Conservation (phyloP, 2,888 invertebrate genomes). For the Yponomeuta sedellus region DNA sequence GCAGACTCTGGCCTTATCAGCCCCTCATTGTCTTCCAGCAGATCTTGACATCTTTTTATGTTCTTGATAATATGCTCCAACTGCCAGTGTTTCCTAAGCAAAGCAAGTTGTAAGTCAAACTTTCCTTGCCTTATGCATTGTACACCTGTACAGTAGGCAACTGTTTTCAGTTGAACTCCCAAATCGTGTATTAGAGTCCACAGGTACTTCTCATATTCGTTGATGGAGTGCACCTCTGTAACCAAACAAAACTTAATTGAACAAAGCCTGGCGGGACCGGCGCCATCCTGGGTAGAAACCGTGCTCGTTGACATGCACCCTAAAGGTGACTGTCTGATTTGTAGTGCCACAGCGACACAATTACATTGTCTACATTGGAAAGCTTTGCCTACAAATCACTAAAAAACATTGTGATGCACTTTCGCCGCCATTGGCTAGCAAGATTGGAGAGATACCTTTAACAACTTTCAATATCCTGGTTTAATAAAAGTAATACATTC, state of each 20-base stretch:
- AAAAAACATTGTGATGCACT: too few species aligned
- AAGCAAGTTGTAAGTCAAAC: conserved; percentile 84
- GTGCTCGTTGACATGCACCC: too few species aligned
- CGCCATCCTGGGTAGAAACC: too few species aligned
- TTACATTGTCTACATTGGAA: too few species aligned
- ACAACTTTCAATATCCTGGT: too few species aligned
- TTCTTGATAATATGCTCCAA: conserved; percentile 81
- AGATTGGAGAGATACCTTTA: too few species aligned
- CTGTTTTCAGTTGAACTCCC: conserved; percentile 85
- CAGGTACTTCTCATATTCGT: conserved; percentile 88
- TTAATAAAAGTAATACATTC: too few species aligned
- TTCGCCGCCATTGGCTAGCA: too few species aligned
- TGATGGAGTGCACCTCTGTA: conserved; percentile 89
- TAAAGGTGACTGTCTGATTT: neutral
- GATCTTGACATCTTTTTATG: conserved; percentile 71
- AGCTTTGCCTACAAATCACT: too few species aligned
- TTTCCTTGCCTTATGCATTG: conserved; percentile 90
- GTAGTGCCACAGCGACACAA: too few species aligned
- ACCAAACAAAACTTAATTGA: neutral
- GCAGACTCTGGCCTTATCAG: conserved; percentile 60
- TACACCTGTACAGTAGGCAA: conserved; percentile 87
- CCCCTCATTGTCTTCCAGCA: conserved; percentile 69
- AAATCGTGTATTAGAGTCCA: conserved; percentile 88
- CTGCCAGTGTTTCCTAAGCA: conserved; percentile 90
- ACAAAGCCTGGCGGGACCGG: too few species aligned